phyloP scores from a whole-genome alignment of 1,140 invertebrate genomes.

The Harpegnathos saltator region DNA sequence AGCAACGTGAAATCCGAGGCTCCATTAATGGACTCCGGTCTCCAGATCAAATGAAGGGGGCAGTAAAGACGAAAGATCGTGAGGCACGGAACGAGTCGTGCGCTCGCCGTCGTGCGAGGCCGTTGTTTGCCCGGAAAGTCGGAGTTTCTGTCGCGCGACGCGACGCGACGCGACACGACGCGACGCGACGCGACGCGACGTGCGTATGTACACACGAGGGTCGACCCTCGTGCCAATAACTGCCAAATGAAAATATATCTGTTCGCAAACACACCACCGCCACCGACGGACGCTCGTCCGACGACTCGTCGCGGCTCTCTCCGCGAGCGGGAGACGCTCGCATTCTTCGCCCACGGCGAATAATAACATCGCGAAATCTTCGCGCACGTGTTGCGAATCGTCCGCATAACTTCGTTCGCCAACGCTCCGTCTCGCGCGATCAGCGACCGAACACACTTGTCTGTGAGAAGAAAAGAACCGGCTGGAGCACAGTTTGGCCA shows the following conservation, averaged over 20 bases:
- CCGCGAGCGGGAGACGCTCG: constrained; percentile 46
- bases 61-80: constrained; percentile 64
- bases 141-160: constrained; percentile 69
- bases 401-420: constrained; percentile 14
- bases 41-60: constrained; percentile 78
- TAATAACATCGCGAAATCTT: constrained; percentile 9
- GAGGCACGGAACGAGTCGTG: constrained; percentile 39
- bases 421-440: neutral
- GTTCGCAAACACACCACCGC: constrained; percentile 81
- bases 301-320: constrained; percentile 38
- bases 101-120: constrained; percentile 47
- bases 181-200: constrained; percentile 69
- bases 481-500: no score
- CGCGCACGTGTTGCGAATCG: constrained; percentile 42
- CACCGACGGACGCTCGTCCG: constrained; percentile 60
- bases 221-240: constrained; percentile 82
- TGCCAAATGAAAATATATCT: constrained; percentile 86
- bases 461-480: no score
- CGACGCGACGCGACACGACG: constrained; percentile 72
- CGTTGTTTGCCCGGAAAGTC: constrained; percentile 79
- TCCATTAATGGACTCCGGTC: constrained; percentile 83
- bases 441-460: no score
- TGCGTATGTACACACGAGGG: constrained; percentile 77
- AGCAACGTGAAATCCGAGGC: constrained; percentile 83
- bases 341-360: constrained; percentile 7